phyloP scores from a whole-genome alignment of 2,113 vertebrate genomes.

The Eptesicus fuscus region DNA sequence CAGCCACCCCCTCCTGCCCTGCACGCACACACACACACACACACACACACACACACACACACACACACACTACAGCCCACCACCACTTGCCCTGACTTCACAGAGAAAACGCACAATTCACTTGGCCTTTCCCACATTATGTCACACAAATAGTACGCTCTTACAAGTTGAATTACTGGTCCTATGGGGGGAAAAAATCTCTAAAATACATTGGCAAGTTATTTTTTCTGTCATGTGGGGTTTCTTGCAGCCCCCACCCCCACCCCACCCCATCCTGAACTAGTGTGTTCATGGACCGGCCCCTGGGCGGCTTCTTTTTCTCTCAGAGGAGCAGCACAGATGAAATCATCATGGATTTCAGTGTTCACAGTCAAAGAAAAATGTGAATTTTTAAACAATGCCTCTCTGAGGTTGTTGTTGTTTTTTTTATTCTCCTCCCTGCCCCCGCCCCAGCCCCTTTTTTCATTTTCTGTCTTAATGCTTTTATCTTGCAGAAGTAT shows the following conservation, averaged over 20 bases:
- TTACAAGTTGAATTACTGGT: background rate
- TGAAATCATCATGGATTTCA: constrained; percentile 48
- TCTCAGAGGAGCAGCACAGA: constrained; percentile 33
- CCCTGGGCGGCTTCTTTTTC: background rate
- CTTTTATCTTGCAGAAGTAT: constrained; percentile 64
- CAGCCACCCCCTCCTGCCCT: background rate
- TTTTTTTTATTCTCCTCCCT: background rate
- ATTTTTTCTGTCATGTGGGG: constrained; percentile 30
- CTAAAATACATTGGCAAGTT: constrained; percentile 31
- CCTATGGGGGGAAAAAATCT: constrained; percentile 3
- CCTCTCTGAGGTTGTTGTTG: constrained; percentile 31
- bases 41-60: background rate
- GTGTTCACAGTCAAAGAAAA: constrained; percentile 53
- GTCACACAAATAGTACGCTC: background rate
- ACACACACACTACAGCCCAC: background rate
- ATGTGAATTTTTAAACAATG: constrained; percentile 66
- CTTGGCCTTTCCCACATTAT: constrained; percentile 40
- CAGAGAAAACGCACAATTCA: constrained; percentile 32
- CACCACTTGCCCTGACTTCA: background rate
- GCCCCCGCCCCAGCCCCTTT: background rate
- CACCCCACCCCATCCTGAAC: background rate
- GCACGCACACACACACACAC: background rate
- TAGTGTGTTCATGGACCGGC: background rate
- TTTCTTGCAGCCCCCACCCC: background rate
- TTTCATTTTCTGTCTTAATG: constrained; percentile 62